Percentiles rank a stretch among this genome's conserved stretches.
Conservation (phyloP, 2,888 invertebrate species). For the Caenorhabditis uteleia region DNA sequence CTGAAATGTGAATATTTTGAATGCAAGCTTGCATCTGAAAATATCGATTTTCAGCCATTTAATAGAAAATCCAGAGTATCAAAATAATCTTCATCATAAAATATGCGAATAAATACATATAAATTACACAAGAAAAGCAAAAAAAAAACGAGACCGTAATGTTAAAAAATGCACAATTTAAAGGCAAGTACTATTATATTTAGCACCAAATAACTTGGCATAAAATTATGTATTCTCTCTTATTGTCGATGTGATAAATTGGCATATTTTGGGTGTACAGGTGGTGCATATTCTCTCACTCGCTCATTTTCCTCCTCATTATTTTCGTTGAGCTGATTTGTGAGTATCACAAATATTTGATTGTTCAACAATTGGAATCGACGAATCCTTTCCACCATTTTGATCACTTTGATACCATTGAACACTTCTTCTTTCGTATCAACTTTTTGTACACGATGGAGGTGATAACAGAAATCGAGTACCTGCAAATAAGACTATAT, state of each 20-base stretch:
- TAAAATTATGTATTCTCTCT: conserved; percentile 3
- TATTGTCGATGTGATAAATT: conserved; percentile 24
- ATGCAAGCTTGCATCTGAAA: too few species aligned
- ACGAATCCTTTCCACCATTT: conserved; percentile 95
- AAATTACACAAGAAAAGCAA: conserved; percentile 9
- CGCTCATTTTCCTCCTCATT: conserved; percentile 79
- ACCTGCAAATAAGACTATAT: too few species aligned
- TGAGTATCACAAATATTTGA: conserved; percentile 71
- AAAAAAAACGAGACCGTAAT: neutral
- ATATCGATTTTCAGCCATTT: too few species aligned
- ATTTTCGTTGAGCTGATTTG: conserved; percentile 45
- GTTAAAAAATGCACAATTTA: neutral
- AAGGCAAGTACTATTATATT: conserved; percentile 12
- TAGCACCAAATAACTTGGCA: neutral
- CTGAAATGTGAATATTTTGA: too few species aligned
- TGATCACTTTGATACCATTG: conserved; percentile 84
- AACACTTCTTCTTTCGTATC: conserved; percentile 93
- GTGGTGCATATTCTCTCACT: conserved; percentile 94
- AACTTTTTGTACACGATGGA: conserved; percentile 89
- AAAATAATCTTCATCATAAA: neutral
- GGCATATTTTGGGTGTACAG: conserved; percentile 76
- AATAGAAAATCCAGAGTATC: too few species aligned
- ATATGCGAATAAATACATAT: neutral
- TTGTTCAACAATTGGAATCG: conserved; percentile 97
- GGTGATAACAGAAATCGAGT: conserved; percentile 97